Evolutionary conservation across 2,888 invertebrate genomes (phyloP), one percentile per base, ranked within the genome.

Genomic region (Drepana falcataria): DNA sequence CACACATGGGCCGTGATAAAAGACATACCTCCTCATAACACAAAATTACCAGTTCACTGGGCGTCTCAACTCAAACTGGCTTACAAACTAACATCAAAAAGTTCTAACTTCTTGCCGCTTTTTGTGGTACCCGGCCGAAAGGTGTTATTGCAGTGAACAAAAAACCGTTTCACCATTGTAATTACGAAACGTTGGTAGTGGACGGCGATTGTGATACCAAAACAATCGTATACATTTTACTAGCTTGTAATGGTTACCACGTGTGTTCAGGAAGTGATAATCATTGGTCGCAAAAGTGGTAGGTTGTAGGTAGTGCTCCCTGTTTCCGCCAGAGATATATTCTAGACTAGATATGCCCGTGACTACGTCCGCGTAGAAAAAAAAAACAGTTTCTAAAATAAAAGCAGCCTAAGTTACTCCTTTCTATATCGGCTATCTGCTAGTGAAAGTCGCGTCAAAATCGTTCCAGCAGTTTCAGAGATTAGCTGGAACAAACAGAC

Each of bases 1-100:
- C 0, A 77, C 74, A 61, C 63, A 73, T 9, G 79, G 63, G 21
- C 63, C 64, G 44, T 71, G 65, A 48, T 72, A 73, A 34, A 80
- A 73, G 40, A 77, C 72, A 56, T 79, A 77, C 57, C 80, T 73
- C 56, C 80, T 81, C 87, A 87, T 88, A 62, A 55, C 58, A 56
- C 55, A 47, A 54, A 49, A n/a, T 35, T 35, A 49, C 7, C 53
- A 57, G 58, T 60, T 60, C 63, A 49, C 52, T 48, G n/a, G 44
- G 7, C 61, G 69, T 63, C 40, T 21, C 34, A 41, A 4, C 40
- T 33, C 40, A 40, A 51, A 51, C 51, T 51, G 40, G 40, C 41
- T n/a, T 4, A 33, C 49, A 2, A 9, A 44, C 2, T 9, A 9
- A 44, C 3, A 44, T 9, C 44, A 44, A 44, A 44, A 9, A 9